These are phyloP conservation scores for Xylocampa areola DNA, from an alignment of 2,888 invertebrate species.

Conservation along the genomic window DNA sequence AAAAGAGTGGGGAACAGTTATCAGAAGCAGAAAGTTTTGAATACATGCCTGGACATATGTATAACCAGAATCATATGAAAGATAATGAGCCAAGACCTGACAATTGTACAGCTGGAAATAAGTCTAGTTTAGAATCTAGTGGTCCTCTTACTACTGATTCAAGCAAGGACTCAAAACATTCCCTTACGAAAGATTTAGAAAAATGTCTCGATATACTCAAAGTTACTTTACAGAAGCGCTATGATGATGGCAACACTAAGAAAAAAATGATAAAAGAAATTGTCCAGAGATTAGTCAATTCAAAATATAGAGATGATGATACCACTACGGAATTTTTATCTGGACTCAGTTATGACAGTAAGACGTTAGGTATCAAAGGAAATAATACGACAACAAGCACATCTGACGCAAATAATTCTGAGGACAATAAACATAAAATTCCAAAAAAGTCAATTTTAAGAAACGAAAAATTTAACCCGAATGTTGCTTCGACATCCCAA, in stretches of 20 bases:
- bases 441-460: conserved; percentile 85
- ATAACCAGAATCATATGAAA: conserved; percentile 85
- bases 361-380: conserved; percentile 66
- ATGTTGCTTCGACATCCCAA: conserved; percentile 82
- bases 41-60: conserved; percentile 90
- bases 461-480: conserved; percentile 78
- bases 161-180: conserved; percentile 79
- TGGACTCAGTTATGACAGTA: conserved; percentile 78
- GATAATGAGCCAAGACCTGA: conserved; percentile 61
- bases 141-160: conserved; percentile 80
- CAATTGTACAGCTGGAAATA: conserved; percentile 73
- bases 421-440: conserved; percentile 63
- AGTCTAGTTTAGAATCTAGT: conserved; percentile 85
- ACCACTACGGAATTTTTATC: conserved; percentile 85
- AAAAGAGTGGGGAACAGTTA: conserved; percentile 79
- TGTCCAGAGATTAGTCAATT: conserved; percentile 90
- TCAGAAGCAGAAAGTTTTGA: conserved; percentile 92
- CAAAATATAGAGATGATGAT: conserved; percentile 90
- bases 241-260: conserved; percentile 90
- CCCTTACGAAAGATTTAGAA: conserved; percentile 90
- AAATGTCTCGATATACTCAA: conserved; percentile 90
- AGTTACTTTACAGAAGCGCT: conserved; percentile 89
- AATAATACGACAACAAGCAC: conserved; percentile 79
- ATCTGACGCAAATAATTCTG: conserved; percentile 77
- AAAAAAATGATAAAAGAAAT: conserved; percentile 91